Percentiles rank a stretch among this genome's conserved stretches.
phyloP scores from a whole-genome alignment of 2,113 vertebrate species.

The Nyctereutes procyonoides region DNA sequence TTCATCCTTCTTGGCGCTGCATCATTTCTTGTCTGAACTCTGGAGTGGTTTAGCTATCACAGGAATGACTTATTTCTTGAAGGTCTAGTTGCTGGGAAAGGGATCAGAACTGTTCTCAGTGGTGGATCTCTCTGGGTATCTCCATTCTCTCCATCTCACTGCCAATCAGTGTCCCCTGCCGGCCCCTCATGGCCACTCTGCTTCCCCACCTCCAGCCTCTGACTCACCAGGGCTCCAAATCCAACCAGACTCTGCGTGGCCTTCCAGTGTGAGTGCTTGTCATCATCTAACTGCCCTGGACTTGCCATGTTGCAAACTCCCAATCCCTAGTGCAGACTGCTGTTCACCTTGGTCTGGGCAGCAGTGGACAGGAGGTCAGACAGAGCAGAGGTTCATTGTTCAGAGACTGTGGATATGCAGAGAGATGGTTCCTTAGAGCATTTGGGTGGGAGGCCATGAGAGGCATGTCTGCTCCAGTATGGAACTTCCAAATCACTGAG shows the following conservation, averaged over 20 bases:
- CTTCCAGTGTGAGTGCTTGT: neutral
- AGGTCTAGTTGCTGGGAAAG: neutral
- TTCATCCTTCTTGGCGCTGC: neutral
- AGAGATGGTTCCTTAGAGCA: neutral
- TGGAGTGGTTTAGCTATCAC: neutral
- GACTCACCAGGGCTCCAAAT: no score
- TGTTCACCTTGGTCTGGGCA: neutral
- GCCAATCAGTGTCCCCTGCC: rapidly evolving
- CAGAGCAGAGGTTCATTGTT: neutral
- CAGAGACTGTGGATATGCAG: neutral
- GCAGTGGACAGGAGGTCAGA: neutral
- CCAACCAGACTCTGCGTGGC: neutral
- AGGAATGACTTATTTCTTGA: neutral
- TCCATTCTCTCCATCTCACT: neutral
- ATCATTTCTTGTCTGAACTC: neutral
- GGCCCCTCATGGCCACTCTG: neutral
- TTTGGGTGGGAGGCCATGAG: neutral
- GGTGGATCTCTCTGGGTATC: neutral
- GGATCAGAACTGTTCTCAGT: neutral
- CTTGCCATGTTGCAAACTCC: neutral
- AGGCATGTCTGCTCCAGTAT: neutral
- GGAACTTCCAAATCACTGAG: neutral
- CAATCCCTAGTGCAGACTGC: neutral
- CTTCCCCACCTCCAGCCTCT: neutral
- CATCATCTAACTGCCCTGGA: neutral